Conservation (phyloP, 2,888 invertebrate genomes). For the Bombylius discolor region DNA sequence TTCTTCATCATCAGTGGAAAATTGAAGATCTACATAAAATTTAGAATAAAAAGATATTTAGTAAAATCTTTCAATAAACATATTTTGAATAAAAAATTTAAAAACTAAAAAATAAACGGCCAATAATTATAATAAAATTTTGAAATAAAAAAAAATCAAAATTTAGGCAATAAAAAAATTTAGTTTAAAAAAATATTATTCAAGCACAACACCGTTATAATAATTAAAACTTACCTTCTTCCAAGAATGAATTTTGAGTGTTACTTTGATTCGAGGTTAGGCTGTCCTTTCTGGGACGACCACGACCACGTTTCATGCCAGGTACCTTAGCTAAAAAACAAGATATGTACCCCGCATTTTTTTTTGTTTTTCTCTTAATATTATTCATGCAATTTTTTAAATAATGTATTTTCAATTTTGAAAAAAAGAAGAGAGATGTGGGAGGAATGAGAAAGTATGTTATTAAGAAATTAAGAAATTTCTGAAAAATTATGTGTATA, state of each 20-base stretch:
- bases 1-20: constrained; percentile 56
- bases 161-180: neutral
- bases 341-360: constrained; percentile 14
- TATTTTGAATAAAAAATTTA: neutral
- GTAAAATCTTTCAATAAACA: neutral
- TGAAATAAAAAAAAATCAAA: neutral
- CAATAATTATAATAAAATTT: neutral
- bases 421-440: too few species aligned
- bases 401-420: too few species aligned
- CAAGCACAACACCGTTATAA: too few species aligned
- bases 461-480: too few species aligned
- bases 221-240: constrained; percentile 48
- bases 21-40: constrained; percentile 45
- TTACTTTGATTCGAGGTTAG: constrained; percentile 39
- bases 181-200: too few species aligned
- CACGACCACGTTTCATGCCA: constrained; percentile 47
- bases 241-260: constrained; percentile 54
- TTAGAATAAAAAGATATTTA: neutral
- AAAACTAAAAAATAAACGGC: neutral
- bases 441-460: too few species aligned
- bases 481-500: too few species aligned
- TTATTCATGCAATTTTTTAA: too few species aligned
- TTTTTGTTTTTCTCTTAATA: neutral
- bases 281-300: constrained; percentile 43
- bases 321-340: constrained; percentile 32